These are phyloP conservation scores for Plebejus melissa DNA, from an alignment of 2,888 invertebrate genomes.

Conservation along the genomic window DNA sequence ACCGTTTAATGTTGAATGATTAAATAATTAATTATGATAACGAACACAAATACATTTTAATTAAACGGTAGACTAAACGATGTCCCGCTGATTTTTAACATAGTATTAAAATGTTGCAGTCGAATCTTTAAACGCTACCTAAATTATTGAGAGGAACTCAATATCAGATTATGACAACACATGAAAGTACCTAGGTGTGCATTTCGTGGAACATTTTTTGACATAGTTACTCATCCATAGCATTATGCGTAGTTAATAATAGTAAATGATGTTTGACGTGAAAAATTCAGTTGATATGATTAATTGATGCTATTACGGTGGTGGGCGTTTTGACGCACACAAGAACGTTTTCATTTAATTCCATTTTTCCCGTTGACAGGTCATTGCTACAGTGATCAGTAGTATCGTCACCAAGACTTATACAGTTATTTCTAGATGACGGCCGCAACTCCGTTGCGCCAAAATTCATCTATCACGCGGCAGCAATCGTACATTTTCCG, in stretches of 20 bases:
- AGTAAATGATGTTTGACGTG: neutral
- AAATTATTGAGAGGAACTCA: too few species aligned
- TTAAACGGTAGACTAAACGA: neutral
- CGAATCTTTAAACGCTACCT: too few species aligned
- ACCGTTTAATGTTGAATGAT: neutral
- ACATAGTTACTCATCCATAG: neutral
- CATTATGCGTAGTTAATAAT: neutral
- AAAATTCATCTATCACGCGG: too few species aligned
- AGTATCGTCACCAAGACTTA: neutral
- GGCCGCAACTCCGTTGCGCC: too few species aligned
- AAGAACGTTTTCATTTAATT: neutral
- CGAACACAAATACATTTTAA: neutral
- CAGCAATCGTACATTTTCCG: too few species aligned
- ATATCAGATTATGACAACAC: neutral
- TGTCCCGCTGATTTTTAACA: neutral
- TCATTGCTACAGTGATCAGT: neutral
- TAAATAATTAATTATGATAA: neutral
- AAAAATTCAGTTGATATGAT: neutral
- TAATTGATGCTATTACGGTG: neutral
- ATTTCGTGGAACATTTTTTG: neutral
- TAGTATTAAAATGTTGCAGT: neutral
- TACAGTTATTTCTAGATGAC: neutral
- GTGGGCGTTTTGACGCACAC: conserved; percentile 6
- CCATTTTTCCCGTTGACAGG: conserved; percentile 2
- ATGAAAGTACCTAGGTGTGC: neutral